Evolutionary conservation across 2,113 vertebrate genomes (phyloP).

Genomic region (Periophthalmus modestus): DNA sequence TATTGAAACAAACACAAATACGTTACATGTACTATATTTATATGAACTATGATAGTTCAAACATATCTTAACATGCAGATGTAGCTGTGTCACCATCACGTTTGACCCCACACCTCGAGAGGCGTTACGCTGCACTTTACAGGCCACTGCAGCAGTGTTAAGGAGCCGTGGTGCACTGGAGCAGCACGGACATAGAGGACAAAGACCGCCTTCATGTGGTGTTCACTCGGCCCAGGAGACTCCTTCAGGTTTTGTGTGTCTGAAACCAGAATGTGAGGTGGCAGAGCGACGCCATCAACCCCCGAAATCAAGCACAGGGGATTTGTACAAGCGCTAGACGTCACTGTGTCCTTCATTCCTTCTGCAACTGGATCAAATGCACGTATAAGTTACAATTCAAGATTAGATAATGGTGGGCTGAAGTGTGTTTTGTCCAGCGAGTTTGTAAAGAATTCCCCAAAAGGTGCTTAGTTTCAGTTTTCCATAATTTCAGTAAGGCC

Average conservation of each 20-base stretch:
- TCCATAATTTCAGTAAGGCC: conserved; percentile 49
- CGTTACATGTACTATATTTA: no score
- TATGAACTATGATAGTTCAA: no score
- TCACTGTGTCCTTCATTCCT: conserved; percentile 51
- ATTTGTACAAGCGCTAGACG: conserved; percentile 64
- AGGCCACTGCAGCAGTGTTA: conserved; percentile 44
- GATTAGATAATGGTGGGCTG: conserved; percentile 47
- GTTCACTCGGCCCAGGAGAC: conserved; percentile 75
- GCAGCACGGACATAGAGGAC: conserved; percentile 66
- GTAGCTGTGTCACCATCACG: conserved; percentile 45
- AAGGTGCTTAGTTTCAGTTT: conserved; percentile 48
- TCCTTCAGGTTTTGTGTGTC: conserved; percentile 77
- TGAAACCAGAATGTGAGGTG: conserved; percentile 75
- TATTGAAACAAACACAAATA: no score
- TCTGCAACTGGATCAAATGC: conserved; percentile 10
- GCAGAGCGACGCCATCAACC: conserved; percentile 66
- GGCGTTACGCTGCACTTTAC: conserved; percentile 57
- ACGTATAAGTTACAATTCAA: conserved; percentile 28
- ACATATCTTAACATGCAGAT: conserved; percentile 20
- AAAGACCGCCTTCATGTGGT: conserved; percentile 78
- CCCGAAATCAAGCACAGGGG: conserved; percentile 35
- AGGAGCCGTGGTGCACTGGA: conserved; percentile 37
- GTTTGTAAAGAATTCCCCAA: conserved; percentile 44
- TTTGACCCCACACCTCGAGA: conserved; percentile 59
- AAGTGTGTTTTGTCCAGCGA: conserved; percentile 40